These are phyloP conservation scores for Pogonophryne albipinna DNA, from an alignment of 2,797 vertebrate species.

Conservation along the genomic window DNA sequence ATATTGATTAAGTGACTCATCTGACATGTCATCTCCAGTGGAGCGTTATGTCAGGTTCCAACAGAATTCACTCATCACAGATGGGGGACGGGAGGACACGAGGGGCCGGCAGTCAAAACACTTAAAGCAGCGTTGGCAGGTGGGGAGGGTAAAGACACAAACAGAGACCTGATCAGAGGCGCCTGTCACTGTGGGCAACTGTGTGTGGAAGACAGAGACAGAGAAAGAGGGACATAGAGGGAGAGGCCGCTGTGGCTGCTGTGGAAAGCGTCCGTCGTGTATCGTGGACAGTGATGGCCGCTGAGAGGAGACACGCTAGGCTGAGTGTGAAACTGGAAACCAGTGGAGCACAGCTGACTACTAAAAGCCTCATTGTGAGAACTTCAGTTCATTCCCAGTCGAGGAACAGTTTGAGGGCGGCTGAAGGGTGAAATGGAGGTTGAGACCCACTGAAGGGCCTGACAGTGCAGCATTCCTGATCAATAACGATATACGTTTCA, in stretches of 20 bases:
- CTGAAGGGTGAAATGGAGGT: constrained; percentile 64
- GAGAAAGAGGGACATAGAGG: background rate
- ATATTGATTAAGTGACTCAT: constrained; percentile 64
- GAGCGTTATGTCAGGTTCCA: constrained; percentile 53
- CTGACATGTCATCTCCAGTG: constrained; percentile 53
- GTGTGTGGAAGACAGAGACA: constrained; percentile 30
- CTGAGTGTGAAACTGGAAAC: constrained; percentile 86
- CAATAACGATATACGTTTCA: constrained; percentile 51
- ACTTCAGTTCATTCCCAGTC: constrained; percentile 72
- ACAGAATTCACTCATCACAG: constrained; percentile 52
- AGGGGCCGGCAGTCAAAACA: constrained; percentile 35
- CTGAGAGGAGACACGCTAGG: constrained; percentile 82
- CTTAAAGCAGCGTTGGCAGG: constrained; percentile 41
- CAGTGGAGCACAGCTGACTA: constrained; percentile 82
- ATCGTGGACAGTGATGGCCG: constrained; percentile 67
- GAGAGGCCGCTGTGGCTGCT: constrained; percentile 31
- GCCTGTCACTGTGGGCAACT: constrained; percentile 30
- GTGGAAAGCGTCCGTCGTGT: constrained; percentile 53
- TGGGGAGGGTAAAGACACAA: constrained; percentile 45
- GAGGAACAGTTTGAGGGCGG: constrained; percentile 44
- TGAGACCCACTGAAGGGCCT: constrained; percentile 36
- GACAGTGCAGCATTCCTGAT: constrained; percentile 55
- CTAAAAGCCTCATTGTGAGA: constrained; percentile 80
- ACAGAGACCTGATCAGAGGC: constrained; percentile 60
- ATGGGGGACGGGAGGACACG: constrained; percentile 30